Conservation (phyloP, 2,113 vertebrate species). For the Motacilla tschutschensis region DNA sequence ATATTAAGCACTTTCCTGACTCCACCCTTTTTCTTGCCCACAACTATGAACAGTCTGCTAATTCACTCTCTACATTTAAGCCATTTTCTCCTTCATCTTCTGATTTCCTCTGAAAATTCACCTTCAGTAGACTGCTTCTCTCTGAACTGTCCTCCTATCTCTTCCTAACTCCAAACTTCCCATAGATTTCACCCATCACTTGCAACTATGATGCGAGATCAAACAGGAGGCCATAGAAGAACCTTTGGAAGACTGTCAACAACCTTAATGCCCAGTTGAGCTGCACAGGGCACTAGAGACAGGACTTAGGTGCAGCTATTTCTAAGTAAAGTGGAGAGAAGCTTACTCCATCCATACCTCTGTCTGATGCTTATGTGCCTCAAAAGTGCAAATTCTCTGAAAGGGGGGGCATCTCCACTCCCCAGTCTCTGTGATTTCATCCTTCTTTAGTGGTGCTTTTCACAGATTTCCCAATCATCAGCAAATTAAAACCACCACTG, state of each 20-base stretch:
- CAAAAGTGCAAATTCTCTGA: not conserved
- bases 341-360: not conserved
- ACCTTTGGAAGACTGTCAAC: not conserved
- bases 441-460: not conserved
- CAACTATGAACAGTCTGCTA: not conserved
- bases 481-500: not conserved
- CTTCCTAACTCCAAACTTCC: not conserved
- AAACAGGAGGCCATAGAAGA: not conserved
- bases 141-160: not conserved
- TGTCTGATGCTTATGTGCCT: fast-evolving
- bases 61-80: not conserved
- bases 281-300: not conserved
- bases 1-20: not conserved
- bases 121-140: not conserved
- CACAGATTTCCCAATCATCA: not conserved
- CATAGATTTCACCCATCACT: not conserved
- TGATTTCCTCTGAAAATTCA: not conserved
- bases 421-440: not conserved
- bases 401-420: not conserved
- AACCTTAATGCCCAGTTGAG: not conserved
- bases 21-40: not conserved
- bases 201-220: not conserved
- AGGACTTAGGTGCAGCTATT: not conserved
- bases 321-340: not conserved
- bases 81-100: not conserved